These are phyloP conservation scores for Drusus annulatus DNA, from an alignment of 1,140 invertebrate species.

Conservation along the genomic window DNA sequence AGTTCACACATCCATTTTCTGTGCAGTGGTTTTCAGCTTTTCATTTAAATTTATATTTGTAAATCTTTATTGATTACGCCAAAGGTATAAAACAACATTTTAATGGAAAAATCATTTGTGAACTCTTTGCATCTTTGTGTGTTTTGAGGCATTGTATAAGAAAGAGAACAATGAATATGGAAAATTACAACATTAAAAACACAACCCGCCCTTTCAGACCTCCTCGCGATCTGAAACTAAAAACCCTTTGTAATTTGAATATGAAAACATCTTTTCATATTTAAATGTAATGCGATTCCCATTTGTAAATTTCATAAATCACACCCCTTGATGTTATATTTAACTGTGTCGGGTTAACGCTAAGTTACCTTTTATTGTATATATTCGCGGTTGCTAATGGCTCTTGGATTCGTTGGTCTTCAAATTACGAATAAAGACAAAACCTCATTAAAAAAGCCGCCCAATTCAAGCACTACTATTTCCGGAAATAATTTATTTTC, in stretches of 20 bases:
- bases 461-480: neutral
- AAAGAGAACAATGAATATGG: too few species aligned
- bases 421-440: neutral
- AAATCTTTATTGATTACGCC: too few species aligned
- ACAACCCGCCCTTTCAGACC: neutral
- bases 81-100: too few species aligned
- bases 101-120: too few species aligned
- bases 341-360: constrained; percentile 1
- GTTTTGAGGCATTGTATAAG: too few species aligned
- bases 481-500: too few species aligned
- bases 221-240: neutral
- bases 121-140: too few species aligned
- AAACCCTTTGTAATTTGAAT: constrained; percentile 22
- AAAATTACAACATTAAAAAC: neutral
- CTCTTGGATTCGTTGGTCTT: neutral
- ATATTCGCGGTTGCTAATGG: neutral
- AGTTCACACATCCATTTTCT: too few species aligned
- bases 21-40: too few species aligned
- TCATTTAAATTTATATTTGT: too few species aligned
- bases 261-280: constrained; percentile 40
- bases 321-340: constrained; percentile 14
- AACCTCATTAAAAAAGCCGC: neutral
- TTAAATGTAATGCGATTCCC: constrained; percentile 50
- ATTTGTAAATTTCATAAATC: constrained; percentile 42
- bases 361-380: constrained; percentile 21